Evolutionary conservation across 1,140 invertebrate species (phyloP).

Genomic region (Pachypsylla venusta): DNA sequence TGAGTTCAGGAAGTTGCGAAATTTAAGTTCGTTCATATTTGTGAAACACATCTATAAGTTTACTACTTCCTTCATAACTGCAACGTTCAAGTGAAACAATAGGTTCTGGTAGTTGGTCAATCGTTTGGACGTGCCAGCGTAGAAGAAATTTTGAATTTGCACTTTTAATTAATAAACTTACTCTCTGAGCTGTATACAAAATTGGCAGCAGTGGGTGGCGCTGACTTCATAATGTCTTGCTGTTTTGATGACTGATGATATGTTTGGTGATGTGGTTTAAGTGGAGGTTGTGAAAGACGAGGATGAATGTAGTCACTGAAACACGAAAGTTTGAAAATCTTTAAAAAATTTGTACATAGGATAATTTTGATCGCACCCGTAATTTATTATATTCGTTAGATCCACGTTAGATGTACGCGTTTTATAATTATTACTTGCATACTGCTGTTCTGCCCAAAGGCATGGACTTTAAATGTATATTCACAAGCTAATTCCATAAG

Average conservation of each 20-base stretch:
- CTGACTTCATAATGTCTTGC: not conserved
- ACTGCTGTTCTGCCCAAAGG: not conserved
- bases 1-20: too few relatives aligned
- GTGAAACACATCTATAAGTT: too few relatives aligned
- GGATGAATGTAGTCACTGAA: constrained; percentile 2
- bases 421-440: not conserved
- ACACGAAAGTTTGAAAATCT: not conserved
- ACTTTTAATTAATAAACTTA: not conserved
- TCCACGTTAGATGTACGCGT: not conserved
- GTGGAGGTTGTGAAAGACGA: too few relatives aligned
- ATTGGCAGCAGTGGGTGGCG: not conserved
- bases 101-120: not conserved
- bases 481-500: too few relatives aligned
- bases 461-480: not conserved
- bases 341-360: not conserved
- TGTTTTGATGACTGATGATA: not conserved
- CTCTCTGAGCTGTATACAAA: constrained; percentile 7
- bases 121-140: not conserved
- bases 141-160: not conserved
- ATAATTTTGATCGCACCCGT: not conserved
- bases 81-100: not conserved
- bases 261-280: not conserved
- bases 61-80: too few relatives aligned
- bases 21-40: too few relatives aligned
- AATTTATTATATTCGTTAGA: not conserved